phyloP scores from a whole-genome alignment of 1,140 invertebrate genomes.

The Oedothorax gibbosus region DNA sequence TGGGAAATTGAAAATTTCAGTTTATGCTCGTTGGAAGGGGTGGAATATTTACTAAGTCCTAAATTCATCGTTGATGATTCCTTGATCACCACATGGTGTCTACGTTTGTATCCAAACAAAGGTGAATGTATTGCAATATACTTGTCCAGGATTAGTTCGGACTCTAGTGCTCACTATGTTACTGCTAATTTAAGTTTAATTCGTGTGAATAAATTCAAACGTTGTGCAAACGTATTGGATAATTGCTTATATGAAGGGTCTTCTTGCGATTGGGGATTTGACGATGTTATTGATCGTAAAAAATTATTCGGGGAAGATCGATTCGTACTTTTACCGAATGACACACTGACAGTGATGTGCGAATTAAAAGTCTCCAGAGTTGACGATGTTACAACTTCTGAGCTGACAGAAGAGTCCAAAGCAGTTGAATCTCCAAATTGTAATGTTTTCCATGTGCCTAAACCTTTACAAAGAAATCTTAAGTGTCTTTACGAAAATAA shows the following conservation, averaged over 20 bases:
- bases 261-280: background rate
- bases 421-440: background rate
- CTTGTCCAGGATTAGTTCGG: background rate
- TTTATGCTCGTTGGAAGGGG: background rate
- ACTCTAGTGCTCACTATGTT: background rate
- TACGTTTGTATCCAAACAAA: background rate
- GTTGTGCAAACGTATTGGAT: too few relatives aligned
- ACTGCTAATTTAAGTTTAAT: background rate
- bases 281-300: background rate
- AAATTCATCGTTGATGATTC: background rate
- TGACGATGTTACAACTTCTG: background rate
- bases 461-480: too few relatives aligned
- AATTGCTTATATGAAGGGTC: background rate
- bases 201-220: background rate
- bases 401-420: background rate
- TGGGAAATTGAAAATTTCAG: conserved; percentile 15
- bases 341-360: background rate
- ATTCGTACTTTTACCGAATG: background rate
- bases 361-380: background rate
- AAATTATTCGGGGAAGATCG: background rate
- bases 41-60: background rate
- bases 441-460: too few relatives aligned
- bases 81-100: background rate
- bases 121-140: conserved; percentile 1
- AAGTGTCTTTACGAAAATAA: background rate